Conservation (phyloP, 1,140 invertebrate genomes). For the Nautilus pompilius region DNA sequence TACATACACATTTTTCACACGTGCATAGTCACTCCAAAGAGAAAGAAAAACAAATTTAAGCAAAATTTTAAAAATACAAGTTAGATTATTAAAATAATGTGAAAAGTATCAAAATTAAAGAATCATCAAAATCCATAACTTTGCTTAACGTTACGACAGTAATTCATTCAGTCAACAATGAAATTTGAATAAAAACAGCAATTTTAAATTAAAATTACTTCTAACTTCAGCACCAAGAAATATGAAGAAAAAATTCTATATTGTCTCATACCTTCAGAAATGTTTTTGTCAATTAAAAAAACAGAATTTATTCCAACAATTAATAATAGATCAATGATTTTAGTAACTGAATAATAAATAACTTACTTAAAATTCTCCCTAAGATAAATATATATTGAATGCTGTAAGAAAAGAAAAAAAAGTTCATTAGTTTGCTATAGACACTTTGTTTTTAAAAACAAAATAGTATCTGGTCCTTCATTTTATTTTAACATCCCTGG, state of each 20-base stretch:
- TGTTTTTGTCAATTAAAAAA: not conserved
- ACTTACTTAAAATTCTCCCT: constrained; percentile 30
- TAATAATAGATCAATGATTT: not conserved
- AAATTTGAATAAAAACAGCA: not conserved
- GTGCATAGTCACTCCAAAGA: no score
- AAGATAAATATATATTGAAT: constrained; percentile 26
- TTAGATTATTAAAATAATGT: no score
- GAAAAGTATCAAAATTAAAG: no score
- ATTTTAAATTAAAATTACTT: constrained; percentile 12
- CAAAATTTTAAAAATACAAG: no score
- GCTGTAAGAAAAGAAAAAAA: constrained; percentile 20
- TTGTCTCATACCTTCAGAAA: constrained; percentile 2
- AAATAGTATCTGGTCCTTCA: not conserved
- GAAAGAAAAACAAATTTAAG: no score
- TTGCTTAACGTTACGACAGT: no score
- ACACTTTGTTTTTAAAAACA: not conserved
- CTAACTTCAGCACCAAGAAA: constrained; percentile 8
- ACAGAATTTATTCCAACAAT: not conserved
- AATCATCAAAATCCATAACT: no score
- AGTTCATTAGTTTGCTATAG: not conserved
- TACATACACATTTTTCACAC: no score
- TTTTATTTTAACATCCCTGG: not conserved
- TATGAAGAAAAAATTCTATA: constrained; percentile 10
- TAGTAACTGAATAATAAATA: not conserved
- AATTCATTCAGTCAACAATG: not conserved